Base-by-base conservation (phyloP, 1,140 invertebrate species). In the Philopotamus ludificatus region DNA sequence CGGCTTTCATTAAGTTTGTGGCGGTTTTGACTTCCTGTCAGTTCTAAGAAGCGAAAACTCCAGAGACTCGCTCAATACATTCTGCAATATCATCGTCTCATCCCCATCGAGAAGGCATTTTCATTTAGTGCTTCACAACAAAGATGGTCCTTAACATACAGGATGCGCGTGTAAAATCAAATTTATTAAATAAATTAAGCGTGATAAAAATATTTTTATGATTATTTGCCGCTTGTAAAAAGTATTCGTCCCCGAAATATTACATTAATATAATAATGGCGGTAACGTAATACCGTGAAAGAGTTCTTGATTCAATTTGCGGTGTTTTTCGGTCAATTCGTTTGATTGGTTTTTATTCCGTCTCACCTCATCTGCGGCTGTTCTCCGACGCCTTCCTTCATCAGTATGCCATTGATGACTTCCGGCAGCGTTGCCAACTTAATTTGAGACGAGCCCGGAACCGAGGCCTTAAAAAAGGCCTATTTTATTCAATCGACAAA, bases 301-400 rank as follows among this genome's bases (percentile, higher is more conserved):
- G 18, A 47, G 3, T 16, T 16, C 15, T 47, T 20, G 4, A 47
- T 47, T 47, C 10, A 47, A 47, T 47, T 47, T 47, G 44, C 18
- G 44, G 44, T 47, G 44, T 47, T 47, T 47, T 20, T 47, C 44
- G 44, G 44, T 20, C 44, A 47, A 47, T 47, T 47, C 44, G 44
- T 47, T 16, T 20, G 44, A 47, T 47, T 15, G 44, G 44, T 47
- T 47, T 47, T 47, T 47, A 47, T 47, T 47, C 18, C 44, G 18
- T 47, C 18, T 20, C 44, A 47, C 10, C 44, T 47, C 18, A 20
- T 47, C 18, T 47, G 8, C 7, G 44, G 4, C 18, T 16, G 4
- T 12, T 7, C 10, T 7, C 15, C 10, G 44, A 16, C 44, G 18
- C 44, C 44, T 47, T 47, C 4, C 10, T 47, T 47, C 44, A 47